Evolutionary conservation across 2,888 invertebrate species (phyloP).

Genomic region (Leptopilina syphax): DNA sequence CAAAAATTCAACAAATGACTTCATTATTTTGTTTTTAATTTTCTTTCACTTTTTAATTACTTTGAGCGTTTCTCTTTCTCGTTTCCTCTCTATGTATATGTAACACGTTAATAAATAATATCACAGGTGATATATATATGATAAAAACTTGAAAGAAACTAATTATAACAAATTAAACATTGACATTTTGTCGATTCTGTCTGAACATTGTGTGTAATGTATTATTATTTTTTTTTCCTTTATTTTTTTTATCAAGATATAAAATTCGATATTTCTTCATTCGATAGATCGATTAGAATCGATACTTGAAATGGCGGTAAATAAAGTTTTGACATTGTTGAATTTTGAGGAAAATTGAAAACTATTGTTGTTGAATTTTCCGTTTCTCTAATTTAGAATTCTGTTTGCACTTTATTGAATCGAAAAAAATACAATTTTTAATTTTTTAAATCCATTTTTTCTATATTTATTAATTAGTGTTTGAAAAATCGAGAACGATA

Average conservation of each 20-base stretch:
- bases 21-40: conserved; percentile 17
- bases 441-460: too few relatives aligned
- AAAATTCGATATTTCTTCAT: background rate
- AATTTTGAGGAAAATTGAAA: too few relatives aligned
- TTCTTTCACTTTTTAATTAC: too few relatives aligned
- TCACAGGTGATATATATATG: background rate
- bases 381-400: too few relatives aligned
- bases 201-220: background rate
- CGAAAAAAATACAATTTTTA: too few relatives aligned
- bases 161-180: conserved; percentile 3
- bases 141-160: background rate
- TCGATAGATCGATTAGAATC: too few relatives aligned
- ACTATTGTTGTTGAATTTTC: too few relatives aligned
- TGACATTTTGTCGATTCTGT: conserved; percentile 31
- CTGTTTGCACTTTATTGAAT: too few relatives aligned
- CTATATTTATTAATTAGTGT: background rate
- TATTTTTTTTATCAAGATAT: background rate
- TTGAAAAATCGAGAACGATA: background rate
- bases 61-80: background rate
- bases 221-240: background rate
- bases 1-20: conserved; percentile 17
- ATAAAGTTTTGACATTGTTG: too few relatives aligned
- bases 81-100: too few relatives aligned
- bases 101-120: background rate
- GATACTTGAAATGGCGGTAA: too few relatives aligned